A percentile compares a stretch with the other conserved stretches of the same genome.
These are phyloP conservation scores for Drosophila yooni DNA, from an alignment of 2,888 invertebrate species.

Conservation along the genomic window DNA sequence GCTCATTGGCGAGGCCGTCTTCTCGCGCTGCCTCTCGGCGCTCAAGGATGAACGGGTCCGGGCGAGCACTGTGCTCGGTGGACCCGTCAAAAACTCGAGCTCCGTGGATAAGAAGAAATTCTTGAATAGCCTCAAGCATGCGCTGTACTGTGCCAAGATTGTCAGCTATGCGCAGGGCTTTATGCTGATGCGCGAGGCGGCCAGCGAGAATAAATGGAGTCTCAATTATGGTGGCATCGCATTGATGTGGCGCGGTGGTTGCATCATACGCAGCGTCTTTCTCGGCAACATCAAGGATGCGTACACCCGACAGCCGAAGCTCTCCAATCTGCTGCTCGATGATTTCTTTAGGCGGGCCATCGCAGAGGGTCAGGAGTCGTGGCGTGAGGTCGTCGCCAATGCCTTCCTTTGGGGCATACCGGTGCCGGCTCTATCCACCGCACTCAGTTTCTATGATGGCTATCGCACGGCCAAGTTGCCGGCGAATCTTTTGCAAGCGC, in stretches of 20 bases:
- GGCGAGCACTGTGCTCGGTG: constrained; percentile 92
- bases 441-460: constrained; percentile 98
- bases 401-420: constrained; percentile 93
- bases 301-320: constrained; percentile 93
- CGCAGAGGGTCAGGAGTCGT: constrained; percentile 91
- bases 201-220: constrained; percentile 95
- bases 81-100: constrained; percentile 87
- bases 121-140: constrained; percentile 93
- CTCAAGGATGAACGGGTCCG: constrained; percentile 94
- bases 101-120: constrained; percentile 92
- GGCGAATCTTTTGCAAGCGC: constrained; percentile 98
- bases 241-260: constrained; percentile 99
- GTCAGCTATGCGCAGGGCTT: constrained; percentile 99
- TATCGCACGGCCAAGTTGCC: constrained; percentile 94
- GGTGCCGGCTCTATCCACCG: constrained; percentile 96
- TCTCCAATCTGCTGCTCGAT: constrained; percentile 95
- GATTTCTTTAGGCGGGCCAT: constrained; percentile 96
- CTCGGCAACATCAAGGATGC: constrained; percentile 96
- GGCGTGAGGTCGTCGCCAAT: constrained; percentile 93
- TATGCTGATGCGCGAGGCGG: constrained; percentile 97
- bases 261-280: constrained; percentile 93
- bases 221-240: constrained; percentile 99
- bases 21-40: constrained; percentile 97
- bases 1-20: constrained; percentile 99
- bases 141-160: constrained; percentile 98